Evolutionary conservation across 2,888 invertebrate genomes (phyloP), one percentile per base, ranked within the genome.

Genomic region (Catonia carolina): DNA sequence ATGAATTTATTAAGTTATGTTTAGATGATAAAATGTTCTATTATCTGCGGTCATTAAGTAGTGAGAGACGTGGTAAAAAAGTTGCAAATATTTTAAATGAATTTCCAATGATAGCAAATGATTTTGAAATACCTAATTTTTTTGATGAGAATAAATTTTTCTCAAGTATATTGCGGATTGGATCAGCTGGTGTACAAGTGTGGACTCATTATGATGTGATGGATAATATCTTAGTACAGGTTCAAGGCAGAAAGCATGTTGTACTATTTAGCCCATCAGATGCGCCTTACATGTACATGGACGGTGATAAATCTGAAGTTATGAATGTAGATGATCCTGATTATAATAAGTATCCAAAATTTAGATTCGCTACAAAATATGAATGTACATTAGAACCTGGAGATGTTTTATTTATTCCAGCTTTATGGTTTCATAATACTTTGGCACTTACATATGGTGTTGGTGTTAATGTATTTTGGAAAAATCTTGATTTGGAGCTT

Each of bases 151-250:
- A 71, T 10, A 63, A 69, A 10, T 74, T 75, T 60, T 78, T 77
- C 66, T 79, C 78, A 1, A 75, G 76, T 61, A 77, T 79, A 4
- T 75, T 79, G 60, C 69, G 78, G 33, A 74, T 78, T 49, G 72
- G 75, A 17, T 78, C 78, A 1, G 65, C 72, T 35, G 70, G 71
- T 12, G 64, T 76, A 14, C 75, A 75, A 61, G 64, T 79, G 17
- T 79, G 78, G 78, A 78, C 78, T 3, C 78, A 79, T 67, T 79
- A 78, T 68, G 78, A 79, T 69, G 75, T 77, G 1, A 77, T 78
- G 76, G 78, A 79, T 65, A 79, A 79, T 63, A 66, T 78, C 15
- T 65, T 79, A 41, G 72, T 78, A 51, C 78, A 78, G 67, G 51
- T 60, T n/a, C 41, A 54, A 31, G 59, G 78, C 2, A 64, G 66